These are phyloP conservation scores for Oplegnathus fasciatus DNA, from an alignment of 2,113 vertebrate genomes.

Conservation along the genomic window DNA sequence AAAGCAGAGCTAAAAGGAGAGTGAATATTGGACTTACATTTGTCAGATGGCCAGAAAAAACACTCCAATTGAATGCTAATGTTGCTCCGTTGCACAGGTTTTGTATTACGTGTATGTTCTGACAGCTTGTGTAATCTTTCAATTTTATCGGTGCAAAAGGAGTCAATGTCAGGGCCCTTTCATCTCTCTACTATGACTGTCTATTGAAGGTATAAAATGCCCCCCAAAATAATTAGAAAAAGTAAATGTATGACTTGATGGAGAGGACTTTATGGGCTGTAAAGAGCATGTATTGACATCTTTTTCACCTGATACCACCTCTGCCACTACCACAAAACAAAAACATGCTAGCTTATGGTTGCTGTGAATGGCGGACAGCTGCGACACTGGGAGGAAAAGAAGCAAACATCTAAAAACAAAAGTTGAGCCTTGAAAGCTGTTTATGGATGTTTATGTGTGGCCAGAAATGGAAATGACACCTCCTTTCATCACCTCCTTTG, in stretches of 20 bases:
- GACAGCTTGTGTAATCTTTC: background rate
- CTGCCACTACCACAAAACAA: background rate
- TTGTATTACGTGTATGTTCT: background rate
- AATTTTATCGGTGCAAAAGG: background rate
- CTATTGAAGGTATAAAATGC: too few relatives aligned
- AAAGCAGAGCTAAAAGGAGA: too few relatives aligned
- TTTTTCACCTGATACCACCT: background rate
- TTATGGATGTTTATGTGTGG: background rate
- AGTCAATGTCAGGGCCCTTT: background rate
- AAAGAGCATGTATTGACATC: background rate
- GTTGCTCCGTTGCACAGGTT: too few relatives aligned
- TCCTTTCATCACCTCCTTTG: background rate
- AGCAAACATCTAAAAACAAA: background rate
- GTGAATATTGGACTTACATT: too few relatives aligned
- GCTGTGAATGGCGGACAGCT: background rate
- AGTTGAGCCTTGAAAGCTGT: background rate
- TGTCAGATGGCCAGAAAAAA: too few relatives aligned
- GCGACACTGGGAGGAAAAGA: background rate
- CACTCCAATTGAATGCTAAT: too few relatives aligned
- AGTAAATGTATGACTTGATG: too few relatives aligned
- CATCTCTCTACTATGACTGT: background rate
- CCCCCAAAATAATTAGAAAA: too few relatives aligned
- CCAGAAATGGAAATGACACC: background rate
- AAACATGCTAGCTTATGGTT: too few relatives aligned
- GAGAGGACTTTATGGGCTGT: background rate